A percentile compares a stretch with the other conserved stretches of the same genome.
Evolutionary conservation across 1,140 invertebrate genomes (phyloP).

Genomic region (Lepidotrigona ventralis): DNA sequence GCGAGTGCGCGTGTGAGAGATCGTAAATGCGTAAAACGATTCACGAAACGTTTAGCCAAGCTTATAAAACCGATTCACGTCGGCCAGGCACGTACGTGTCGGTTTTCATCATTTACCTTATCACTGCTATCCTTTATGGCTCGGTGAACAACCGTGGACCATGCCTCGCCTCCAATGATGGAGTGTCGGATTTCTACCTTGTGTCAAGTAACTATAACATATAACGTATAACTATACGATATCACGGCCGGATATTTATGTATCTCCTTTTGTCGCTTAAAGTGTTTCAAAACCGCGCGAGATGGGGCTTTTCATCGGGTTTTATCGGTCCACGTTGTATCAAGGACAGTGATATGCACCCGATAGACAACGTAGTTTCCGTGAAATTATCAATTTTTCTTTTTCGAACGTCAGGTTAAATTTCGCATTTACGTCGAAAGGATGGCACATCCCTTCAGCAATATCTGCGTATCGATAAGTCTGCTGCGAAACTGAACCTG

Average conservation of each 20-base stretch:
- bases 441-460: background rate
- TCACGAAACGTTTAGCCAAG: conserved; percentile 48
- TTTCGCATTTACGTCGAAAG: background rate
- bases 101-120: conserved; percentile 67
- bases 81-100: conserved; percentile 60
- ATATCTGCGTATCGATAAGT: background rate
- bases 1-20: background rate
- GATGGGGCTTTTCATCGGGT: background rate
- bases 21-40: conserved; percentile 45
- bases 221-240: conserved; percentile 57
- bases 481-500: too few relatives aligned
- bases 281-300: conserved; percentile 9
- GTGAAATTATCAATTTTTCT: background rate
- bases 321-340: background rate
- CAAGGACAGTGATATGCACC: background rate
- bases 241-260: conserved; percentile 33
- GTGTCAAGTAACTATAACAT: conserved; percentile 57
- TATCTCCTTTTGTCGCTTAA: conserved; percentile 11
- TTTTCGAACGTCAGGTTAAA: background rate
- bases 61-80: conserved; percentile 54
- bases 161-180: conserved; percentile 40
- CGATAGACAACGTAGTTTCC: background rate
- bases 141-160: conserved; percentile 56
- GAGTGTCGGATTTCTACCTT: conserved; percentile 64
- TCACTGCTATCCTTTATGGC: conserved; percentile 63